Evolutionary conservation across 2,888 invertebrate species (phyloP), one percentile per base, ranked within the genome.

Genomic region (Cryptocheilus praepositus): DNA sequence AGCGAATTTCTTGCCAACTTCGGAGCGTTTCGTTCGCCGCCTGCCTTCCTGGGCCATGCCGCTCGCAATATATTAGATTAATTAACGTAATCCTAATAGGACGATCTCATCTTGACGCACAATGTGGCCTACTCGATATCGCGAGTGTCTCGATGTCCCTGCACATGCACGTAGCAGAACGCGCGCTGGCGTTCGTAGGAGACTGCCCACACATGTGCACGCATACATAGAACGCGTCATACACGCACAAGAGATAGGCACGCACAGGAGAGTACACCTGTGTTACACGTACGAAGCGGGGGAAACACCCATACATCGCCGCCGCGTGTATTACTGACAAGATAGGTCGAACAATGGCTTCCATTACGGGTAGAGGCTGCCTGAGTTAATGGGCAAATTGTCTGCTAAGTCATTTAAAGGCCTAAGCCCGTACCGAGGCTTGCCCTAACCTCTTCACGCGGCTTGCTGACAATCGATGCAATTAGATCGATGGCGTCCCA

Each of bases 311-410:
- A 59, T 61, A 64, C 68, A 53, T 58, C 53, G 74, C 76, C 53
- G 56, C 28, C 61, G 57, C 72, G 78, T 81, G 80, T 84, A 82
- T 82, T 82, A 83, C 81, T 76, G 82, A 80, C 85, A 83, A 84
- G 84, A 85, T 86, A 85, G 83, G 81, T 84, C 79, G 84, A 86
- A 87, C 87, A 87, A 87, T 86, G 82, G 80, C 83, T 85, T 86
- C 85, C 85, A 87, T 87, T 87, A 87, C 83, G 80, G 81, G 70
- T 78, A 77, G 79, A 82, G 81, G 81, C 82, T 81, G 74, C 80
- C 76, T 82, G 79, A 80, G 83, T 84, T 86, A 86, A 87, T 86
- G 84, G 84, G 81, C 78, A 84, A 86, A 85, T 86, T 84, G 85
- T 84, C 81, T 80, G 82, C 81, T 81, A 84, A 84, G 83, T 85